Base-by-base conservation (phyloP, 2,888 invertebrate genomes). In the Pinctada fucata region DNA sequence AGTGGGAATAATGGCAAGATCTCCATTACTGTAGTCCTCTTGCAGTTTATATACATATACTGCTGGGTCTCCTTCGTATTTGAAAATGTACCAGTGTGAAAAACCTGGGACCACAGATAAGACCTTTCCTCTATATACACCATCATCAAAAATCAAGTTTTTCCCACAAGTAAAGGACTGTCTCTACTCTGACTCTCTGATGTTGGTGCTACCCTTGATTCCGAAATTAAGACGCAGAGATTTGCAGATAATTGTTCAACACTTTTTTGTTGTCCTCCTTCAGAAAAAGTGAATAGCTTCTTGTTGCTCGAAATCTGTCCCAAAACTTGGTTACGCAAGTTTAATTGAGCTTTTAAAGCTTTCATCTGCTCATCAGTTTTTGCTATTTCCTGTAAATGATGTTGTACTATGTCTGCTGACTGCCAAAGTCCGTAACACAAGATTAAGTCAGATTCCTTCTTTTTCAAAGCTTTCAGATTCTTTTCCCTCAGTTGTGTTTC, bases 21-120 rank as follows among this genome's bases (percentile, higher is more conserved):
- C 68, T 5, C 68, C 68, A 3, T 75, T 70, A 6, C 63, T 50
- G 16, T 68, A 71, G 16, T 58, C 67, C 31, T 31, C n/a, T 10
- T 64, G 8, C 3, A 67, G 31, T 48, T 75, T 70, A 48, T 65
- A 75, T 3, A 63, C 69, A 71, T 68, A 79, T 49, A 69, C 63
- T 66, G 70, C 66, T 48, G 51, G 48, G 58, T 72, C 71, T 64
- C 58, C 66, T 31, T 77, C 71, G 52, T 77, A 77, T 48, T 66
- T 48, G 10, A 72, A 0, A 45, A 72, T 77, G 16, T 72, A 72
- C 72, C 58, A 77, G n/a, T 77, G 48, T 52, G 66, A 31, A 72
- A 66, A 77, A 49, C 77, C 77, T 49, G 77, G 77, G 49, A 72
- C 77, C 65, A 77, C 66, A 3, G 66, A 72, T 50, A 71, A 70